Base-by-base conservation (phyloP, 2,888 invertebrate genomes). In the Embidobia sp. region DNA sequence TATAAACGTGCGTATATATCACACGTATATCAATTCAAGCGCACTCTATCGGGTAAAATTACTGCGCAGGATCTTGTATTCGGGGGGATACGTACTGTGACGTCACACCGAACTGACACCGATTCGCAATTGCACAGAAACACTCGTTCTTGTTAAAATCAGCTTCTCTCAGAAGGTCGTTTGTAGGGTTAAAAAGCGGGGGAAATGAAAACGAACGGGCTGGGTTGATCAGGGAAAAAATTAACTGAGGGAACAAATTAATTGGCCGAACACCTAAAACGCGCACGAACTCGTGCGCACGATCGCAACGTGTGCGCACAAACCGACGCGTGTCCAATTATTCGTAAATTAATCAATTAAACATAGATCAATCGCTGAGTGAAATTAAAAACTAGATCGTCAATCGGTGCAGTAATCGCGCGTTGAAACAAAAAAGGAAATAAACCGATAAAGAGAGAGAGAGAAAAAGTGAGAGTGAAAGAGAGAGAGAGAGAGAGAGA, bases 121-220 rank as follows among this genome's bases (percentile, higher is more conserved):
- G 59, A 69, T 69, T 59, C 49, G 49, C 40, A 59, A 70, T 72
- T 72, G 70, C 70, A 72, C 70, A 61, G 42, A 61, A 61, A 53
- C 49, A 42, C 40, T 51, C 33, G 29, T 55, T 46, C 37, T 48
- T 10, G 48, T 49, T 59, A 42, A 69, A 69, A 69, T 42, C 13
- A 59, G 16, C n/a, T 59, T 51, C 49, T n/a, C n/a, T 51, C 44
- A 11, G 8, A 51, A 57, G 15, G 33, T 69, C 59, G 42, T 48
- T 57, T 16, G 31, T 51, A 5, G 11, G 18, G 51, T 51, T 69
- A 59, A 59, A 69, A 69, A 69, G 59, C 49, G 22, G n/a, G n/a
- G 42, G 16, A 26, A 64, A 64, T 18, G 18, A 55, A 55, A 16
- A 40, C 22, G 18, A 40, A 18, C 18, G 37, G 44, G 53, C 16